phyloP scores from a whole-genome alignment of 2,888 invertebrate species.

The Cylloceria caligata region DNA sequence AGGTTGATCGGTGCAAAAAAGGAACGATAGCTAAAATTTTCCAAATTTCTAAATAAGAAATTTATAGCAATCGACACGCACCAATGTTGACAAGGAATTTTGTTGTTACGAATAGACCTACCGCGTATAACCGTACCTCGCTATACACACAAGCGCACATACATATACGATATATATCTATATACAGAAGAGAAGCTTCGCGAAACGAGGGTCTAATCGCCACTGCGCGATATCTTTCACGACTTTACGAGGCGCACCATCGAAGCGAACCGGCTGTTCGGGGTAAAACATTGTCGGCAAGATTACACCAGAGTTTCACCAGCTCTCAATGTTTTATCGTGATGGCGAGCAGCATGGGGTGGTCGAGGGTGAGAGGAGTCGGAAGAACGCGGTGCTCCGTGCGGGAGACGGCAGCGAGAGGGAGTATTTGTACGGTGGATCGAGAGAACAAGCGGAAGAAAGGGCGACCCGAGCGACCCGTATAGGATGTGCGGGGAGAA shows the following conservation, averaged over 20 bases:
- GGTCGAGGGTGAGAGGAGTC: slow-evolving; percentile 12
- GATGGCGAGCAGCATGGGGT: slow-evolving; percentile 71
- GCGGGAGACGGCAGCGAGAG: slow-evolving; percentile 27
- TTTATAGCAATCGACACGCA: not conserved
- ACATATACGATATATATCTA: not conserved
- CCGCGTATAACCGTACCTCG: not conserved
- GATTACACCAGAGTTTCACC: slow-evolving; percentile 81
- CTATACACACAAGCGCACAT: too few species aligned
- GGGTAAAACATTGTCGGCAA: slow-evolving; percentile 80
- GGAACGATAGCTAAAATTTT: not conserved
- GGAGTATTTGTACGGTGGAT: slow-evolving; percentile 37
- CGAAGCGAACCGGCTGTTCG: slow-evolving; percentile 67
- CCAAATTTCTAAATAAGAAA: not conserved
- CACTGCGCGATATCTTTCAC: slow-evolving; percentile 77
- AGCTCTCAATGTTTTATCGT: slow-evolving; percentile 81
- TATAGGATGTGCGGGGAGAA: slow-evolving; percentile 52
- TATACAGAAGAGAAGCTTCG: slow-evolving; percentile 65
- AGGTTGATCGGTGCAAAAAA: not conserved
- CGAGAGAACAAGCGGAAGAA: slow-evolving; percentile 57
- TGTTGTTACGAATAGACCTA: not conserved
- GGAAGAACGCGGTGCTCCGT: slow-evolving; percentile 22
- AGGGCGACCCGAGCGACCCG: slow-evolving; percentile 2
- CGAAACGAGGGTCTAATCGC: slow-evolving; percentile 80
- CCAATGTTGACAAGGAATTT: not conserved
- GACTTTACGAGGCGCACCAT: slow-evolving; percentile 75